These are phyloP conservation scores for Zaprionus lineosus DNA, from an alignment of 2,888 invertebrate genomes.

Conservation along the genomic window DNA sequence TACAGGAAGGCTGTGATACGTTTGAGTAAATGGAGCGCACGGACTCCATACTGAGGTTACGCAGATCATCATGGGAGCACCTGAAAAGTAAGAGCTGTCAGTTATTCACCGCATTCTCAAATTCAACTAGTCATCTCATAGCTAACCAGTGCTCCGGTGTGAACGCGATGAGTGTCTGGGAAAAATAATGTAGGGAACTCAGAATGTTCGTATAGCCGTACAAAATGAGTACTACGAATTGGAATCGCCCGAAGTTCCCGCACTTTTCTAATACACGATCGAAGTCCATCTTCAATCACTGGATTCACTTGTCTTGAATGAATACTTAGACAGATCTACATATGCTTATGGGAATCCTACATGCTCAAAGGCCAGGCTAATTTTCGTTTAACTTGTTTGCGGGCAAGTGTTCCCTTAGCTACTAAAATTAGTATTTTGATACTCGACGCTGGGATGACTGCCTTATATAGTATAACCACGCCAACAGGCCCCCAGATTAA, in stretches of 20 bases:
- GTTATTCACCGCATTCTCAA: neutral
- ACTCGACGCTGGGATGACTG: constrained; percentile 10
- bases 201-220: constrained; percentile 84
- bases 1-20: constrained; percentile 41
- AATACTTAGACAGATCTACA: too few species aligned
- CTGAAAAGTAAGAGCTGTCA: constrained; percentile 45
- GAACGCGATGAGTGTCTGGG: constrained; percentile 85
- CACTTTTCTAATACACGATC: constrained; percentile 84
- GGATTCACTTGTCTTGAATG: too few species aligned
- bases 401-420: constrained; percentile 27
- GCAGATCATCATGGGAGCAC: constrained; percentile 72
- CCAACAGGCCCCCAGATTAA: constrained; percentile 41
- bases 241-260: constrained; percentile 84
- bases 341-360: too few species aligned
- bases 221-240: constrained; percentile 83
- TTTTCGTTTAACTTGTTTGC: neutral
- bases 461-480: constrained; percentile 61
- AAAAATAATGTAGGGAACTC: constrained; percentile 85
- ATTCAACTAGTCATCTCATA: too few species aligned
- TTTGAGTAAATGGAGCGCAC: constrained; percentile 72
- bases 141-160: constrained; percentile 83
- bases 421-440: constrained; percentile 40
- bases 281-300: constrained; percentile 81
- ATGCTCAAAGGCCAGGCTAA: constrained; percentile 29
- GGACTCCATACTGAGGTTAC: constrained; percentile 61